A percentile compares a stretch with the other conserved stretches of the same genome.
Evolutionary conservation across 2,888 invertebrate genomes (phyloP).

Genomic region (Cinara cedri): DNA sequence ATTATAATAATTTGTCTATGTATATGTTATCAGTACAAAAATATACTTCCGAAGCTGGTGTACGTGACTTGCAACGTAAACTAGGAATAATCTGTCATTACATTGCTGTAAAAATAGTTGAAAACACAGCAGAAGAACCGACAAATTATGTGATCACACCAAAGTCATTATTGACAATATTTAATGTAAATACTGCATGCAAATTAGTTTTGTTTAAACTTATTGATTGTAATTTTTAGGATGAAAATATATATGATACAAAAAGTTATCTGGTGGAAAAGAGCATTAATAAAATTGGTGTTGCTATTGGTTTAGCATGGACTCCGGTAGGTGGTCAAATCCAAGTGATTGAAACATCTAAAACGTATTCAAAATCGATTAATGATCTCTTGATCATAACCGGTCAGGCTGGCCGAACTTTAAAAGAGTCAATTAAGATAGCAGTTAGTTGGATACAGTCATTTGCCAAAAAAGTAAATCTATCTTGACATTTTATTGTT

Average conservation of each 20-base stretch:
- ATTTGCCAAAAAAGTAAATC: conserved; percentile 61
- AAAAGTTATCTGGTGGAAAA: conserved; percentile 2
- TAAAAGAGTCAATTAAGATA: conserved; percentile 68
- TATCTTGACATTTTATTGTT: no score
- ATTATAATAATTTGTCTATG: background rate
- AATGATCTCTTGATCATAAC: conserved; percentile 65
- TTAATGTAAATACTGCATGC: conserved; percentile 11
- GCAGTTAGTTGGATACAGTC: conserved; percentile 67
- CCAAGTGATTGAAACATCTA: conserved; percentile 66
- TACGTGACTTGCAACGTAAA: conserved; percentile 66
- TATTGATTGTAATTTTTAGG: conserved; percentile 2
- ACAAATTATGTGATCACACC: conserved; percentile 30
- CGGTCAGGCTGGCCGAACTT: conserved; percentile 67
- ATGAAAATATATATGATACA: background rate
- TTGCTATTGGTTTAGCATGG: conserved; percentile 68
- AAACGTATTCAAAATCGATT: conserved; percentile 62
- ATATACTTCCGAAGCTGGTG: conserved; percentile 69
- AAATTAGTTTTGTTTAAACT: background rate
- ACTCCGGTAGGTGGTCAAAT: conserved; percentile 66
- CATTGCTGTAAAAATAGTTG: conserved; percentile 38
- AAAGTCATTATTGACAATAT: conserved; percentile 2
- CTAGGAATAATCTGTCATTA: conserved; percentile 62
- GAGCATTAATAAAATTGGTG: conserved; percentile 64
- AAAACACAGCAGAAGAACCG: conserved; percentile 19
- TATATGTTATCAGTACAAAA: conserved; percentile 61